Conservation (phyloP, 1,140 invertebrate genomes). For the Sesamia nonagrioides region DNA sequence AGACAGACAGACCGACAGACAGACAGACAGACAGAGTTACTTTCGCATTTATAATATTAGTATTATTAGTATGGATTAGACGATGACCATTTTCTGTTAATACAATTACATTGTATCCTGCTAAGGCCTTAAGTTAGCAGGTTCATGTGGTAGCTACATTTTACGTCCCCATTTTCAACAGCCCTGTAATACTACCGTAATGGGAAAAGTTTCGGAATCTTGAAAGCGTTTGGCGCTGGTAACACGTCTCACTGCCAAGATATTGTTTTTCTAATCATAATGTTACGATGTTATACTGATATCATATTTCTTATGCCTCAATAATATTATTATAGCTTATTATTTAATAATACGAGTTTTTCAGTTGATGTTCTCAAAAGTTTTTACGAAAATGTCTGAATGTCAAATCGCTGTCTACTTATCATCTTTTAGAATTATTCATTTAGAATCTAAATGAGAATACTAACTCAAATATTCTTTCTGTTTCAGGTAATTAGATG, state of each 20-base stretch:
- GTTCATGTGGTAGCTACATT: slow-evolving; percentile 47
- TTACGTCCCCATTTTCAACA: slow-evolving; percentile 43
- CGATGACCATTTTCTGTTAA: slow-evolving; percentile 10
- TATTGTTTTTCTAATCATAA: slow-evolving; percentile 48
- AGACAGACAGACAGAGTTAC: too few relatives aligned
- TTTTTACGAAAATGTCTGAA: not conserved
- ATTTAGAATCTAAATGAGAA: not conserved
- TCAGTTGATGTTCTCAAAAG: not conserved
- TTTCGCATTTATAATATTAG: too few relatives aligned
- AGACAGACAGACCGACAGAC: too few relatives aligned
- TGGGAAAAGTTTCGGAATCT: slow-evolving; percentile 67
- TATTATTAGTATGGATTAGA: too few relatives aligned
- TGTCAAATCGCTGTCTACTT: slow-evolving; percentile 8
- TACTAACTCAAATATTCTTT: slow-evolving; percentile 50
- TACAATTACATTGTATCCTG: not conserved
- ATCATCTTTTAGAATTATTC: not conserved
- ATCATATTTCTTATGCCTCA: slow-evolving; percentile 31
- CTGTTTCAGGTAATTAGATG: slow-evolving; percentile 75
- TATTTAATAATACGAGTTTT: slow-evolving; percentile 11
- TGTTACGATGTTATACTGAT: slow-evolving; percentile 32
- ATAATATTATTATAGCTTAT: slow-evolving; percentile 31
- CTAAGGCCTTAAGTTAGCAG: not conserved
- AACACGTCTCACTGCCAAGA: slow-evolving; percentile 52
- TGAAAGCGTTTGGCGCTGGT: slow-evolving; percentile 51
- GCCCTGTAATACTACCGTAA: slow-evolving; percentile 54